Evolutionary conservation across 2,888 invertebrate genomes (phyloP).

Genomic region (Agriopis aurantiaria): DNA sequence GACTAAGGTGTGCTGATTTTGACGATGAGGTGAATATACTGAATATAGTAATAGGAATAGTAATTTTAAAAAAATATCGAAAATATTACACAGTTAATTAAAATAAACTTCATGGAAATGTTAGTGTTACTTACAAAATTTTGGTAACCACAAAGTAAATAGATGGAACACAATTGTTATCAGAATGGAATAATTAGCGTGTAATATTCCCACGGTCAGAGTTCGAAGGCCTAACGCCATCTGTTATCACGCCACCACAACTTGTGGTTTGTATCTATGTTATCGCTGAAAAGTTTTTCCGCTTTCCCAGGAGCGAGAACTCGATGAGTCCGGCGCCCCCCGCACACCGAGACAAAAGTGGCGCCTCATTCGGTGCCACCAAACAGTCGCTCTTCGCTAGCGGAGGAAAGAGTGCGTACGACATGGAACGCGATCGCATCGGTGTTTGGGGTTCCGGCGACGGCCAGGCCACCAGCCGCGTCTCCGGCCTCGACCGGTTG

Average conservation of each 20-base stretch:
- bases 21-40: no score
- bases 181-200: constrained; percentile 13
- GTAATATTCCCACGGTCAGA: constrained; percentile 46
- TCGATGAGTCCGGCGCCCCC: constrained; percentile 81
- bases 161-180: constrained; percentile 2
- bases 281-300: constrained; percentile 80
- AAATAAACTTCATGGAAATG: neutral
- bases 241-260: constrained; percentile 75
- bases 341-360: constrained; percentile 75
- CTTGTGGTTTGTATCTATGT: constrained; percentile 62
- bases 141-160: constrained; percentile 1
- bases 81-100: no score
- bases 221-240: constrained; percentile 68
- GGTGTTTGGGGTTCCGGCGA: constrained; percentile 88
- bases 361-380: constrained; percentile 56
- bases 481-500: constrained; percentile 89
- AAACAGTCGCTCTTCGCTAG: constrained; percentile 71
- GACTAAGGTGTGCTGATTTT: no score
- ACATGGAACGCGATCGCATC: constrained; percentile 88
- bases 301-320: constrained; percentile 83
- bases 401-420: constrained; percentile 69
- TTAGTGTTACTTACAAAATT: neutral
- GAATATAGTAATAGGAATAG: no score
- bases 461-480: constrained; percentile 82
- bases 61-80: no score